A percentile compares a stretch with the other conserved stretches of the same genome.
Evolutionary conservation across 2,797 vertebrate species (phyloP).

Genomic region (Gymnodraco acuticeps): DNA sequence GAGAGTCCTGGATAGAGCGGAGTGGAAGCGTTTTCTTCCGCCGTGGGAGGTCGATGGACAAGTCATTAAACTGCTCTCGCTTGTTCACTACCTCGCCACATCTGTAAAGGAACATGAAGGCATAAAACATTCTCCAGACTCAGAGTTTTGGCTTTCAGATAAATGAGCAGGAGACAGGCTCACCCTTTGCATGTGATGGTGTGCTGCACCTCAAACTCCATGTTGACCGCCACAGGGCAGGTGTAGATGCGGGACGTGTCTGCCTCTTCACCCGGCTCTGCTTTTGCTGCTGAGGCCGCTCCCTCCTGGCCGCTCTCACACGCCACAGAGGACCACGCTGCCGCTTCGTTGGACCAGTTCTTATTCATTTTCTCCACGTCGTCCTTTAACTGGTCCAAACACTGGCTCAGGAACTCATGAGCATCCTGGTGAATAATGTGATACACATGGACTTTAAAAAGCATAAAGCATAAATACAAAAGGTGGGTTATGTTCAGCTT

Average conservation of each 20-base stretch:
- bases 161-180: conserved; percentile 34
- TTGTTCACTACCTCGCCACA: conserved; percentile 96
- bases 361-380: conserved; percentile 99
- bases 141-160: not conserved
- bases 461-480: not conserved
- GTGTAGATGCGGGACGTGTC: conserved; percentile 92
- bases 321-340: conserved; percentile 47
- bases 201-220: conserved; percentile 99
- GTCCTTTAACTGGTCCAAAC: conserved; percentile 98
- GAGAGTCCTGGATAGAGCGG: conserved; percentile 96
- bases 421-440: conserved; percentile 87
- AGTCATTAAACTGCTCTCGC: conserved; percentile 96
- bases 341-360: conserved; percentile 89
- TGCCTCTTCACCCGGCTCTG: conserved; percentile 85
- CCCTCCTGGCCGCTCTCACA: conserved; percentile 84
- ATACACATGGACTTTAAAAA: not conserved
- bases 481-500: not conserved
- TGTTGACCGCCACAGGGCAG: conserved; percentile 95
- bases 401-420: conserved; percentile 98
- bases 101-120: conserved; percentile 68
- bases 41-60: conserved; percentile 97
- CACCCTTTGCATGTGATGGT: conserved; percentile 97
- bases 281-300: conserved; percentile 26
- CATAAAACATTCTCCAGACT: not conserved
- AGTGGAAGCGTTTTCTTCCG: conserved; percentile 93